Conservation (phyloP, 1,140 invertebrate genomes). For the Camponotus floridanus region DNA sequence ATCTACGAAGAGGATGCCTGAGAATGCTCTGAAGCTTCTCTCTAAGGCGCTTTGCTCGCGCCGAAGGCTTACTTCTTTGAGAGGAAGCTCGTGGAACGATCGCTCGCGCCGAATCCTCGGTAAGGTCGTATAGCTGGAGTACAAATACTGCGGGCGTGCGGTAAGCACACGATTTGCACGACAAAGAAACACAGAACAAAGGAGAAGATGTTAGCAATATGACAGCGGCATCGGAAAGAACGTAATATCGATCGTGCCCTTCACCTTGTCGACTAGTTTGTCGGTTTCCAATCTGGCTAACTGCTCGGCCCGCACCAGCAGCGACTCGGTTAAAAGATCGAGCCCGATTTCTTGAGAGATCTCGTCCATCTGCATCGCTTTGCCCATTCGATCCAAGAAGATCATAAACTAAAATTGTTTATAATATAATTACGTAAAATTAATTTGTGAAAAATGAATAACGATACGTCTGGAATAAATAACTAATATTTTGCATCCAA, state of each 20-base stretch:
- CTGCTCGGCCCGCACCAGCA: conserved; percentile 92
- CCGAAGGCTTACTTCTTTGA: conserved; percentile 88
- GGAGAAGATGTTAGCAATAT: conserved; percentile 60
- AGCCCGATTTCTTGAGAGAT: conserved; percentile 92
- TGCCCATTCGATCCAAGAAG: conserved; percentile 91
- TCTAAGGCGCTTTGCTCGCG: conserved; percentile 59
- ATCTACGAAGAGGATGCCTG: conserved; percentile 41
- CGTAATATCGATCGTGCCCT: conserved; percentile 22
- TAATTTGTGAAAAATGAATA: not conserved
- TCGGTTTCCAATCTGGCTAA: conserved; percentile 92
- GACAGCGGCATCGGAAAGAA: not conserved
- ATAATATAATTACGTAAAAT: not conserved
- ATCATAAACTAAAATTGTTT: conserved; percentile 88
- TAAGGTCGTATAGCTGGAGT: conserved; percentile 89
- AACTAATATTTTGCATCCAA: conserved; percentile 80
- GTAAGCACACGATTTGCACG: conserved; percentile 68
- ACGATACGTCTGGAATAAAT: conserved; percentile 75
- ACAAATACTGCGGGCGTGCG: conserved; percentile 88
- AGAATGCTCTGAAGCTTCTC: conserved; percentile 39
- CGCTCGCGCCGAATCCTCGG: conserved; percentile 91
- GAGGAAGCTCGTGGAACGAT: conserved; percentile 90
- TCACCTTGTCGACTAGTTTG: conserved; percentile 92
- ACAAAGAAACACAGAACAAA: conserved; percentile 70
- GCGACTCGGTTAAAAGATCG: conserved; percentile 92
- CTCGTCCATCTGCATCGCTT: conserved; percentile 92